Evolutionary conservation across 2,888 invertebrate species (phyloP), one percentile per base, ranked within the genome.

Genomic region (Phyto melanocephala): DNA sequence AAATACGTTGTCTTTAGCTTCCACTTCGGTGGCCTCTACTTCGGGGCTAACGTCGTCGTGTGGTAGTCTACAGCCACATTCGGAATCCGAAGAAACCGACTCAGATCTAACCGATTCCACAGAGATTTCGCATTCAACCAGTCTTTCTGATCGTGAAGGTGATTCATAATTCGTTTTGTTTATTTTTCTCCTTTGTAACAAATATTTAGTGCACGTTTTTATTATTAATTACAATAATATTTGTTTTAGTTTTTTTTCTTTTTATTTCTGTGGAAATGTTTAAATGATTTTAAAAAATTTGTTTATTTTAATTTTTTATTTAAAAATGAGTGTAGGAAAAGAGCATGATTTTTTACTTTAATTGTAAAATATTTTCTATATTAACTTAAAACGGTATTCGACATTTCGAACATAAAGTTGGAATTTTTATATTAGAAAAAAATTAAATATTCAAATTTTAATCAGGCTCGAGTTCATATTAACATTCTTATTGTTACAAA

Each of bases 41-140:
- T 75, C 75, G 68, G 76, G 67, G 40, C 63, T 83, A 81, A 74
- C 84, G 67, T 54, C 62, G 13, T n/a, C n/a, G n/a, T n/a, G n/a
- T n/a, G 78, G 63, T 77, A 84, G 78, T 56, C 58, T 85, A 60
- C 70, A 84, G 20, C 75, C 84, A 22, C 81, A 83, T 72, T 71
- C 83, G 90, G 90, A 90, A 90, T 91, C 91, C 86, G 92, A 92
- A 84, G 92, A 92, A 88, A 93, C 92, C 85, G 93, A 93, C 87
- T 93, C 93, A 91, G 90, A 92, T 92, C 90, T 89, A 81, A 91
- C 90, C 85, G 91, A 91, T 87, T 91, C 91, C 45, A 91, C 91
- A 84, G 91, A 91, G 86, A 91, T 91, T 87, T 91, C 91, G 63
- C 90, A 91, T 87, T 90, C 91, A 80, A 91, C 90, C 84, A 89